Evolutionary conservation across 2,888 invertebrate genomes (phyloP), one percentile per base, ranked within the genome.

Genomic region (Rhabditoides inermis): DNA sequence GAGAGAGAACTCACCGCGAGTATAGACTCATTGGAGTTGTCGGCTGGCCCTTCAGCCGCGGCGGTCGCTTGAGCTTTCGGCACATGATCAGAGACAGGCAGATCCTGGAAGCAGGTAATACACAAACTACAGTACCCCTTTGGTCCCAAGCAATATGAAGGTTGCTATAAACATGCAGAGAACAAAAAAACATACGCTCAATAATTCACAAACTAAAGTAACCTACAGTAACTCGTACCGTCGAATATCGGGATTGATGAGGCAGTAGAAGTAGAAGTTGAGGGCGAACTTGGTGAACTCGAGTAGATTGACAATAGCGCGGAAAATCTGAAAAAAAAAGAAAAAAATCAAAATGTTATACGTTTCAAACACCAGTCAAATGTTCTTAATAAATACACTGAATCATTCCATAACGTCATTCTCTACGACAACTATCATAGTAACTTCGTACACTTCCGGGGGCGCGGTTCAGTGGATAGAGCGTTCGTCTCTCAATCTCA

Each of bases 281-380:
- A 81, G 75, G 2, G 81, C 79, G 61, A 80, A 81, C 65, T 81
- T 81, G 50, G 79, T 77, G 47, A 81, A 73, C 60, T 81, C 81
- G 45, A 81, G 60, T 30, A 77, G 64, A 58, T 81, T 81, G 7
- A 79, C 78, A 30, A 79, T 69, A 7, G 80, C 79, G 40, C 80
- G 75, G 61, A 81, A 79, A 18, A 79, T 69, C 73, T 80, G 77
- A 53, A 77, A 76, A 40, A 10, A n/a, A n/a, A n/a, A n/a, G n/a
- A n/a, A n/a, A n/a, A n/a, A n/a, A n/a, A n/a, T n/a, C n/a, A 2
- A 23, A 50, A 40, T 52, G 20, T 3, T 28, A 7, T 15, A 22
- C 20, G 12, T 12, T 49, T 49, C 6, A 49, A 15, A n/a, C n/a
- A n/a, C n/a, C n/a, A n/a, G n/a, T 44, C 10, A 18, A 26, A 5